Percentiles rank a stretch among this genome's conserved stretches.
Conservation (phyloP, 2,797 vertebrate species). For the Naso thynnoides region DNA sequence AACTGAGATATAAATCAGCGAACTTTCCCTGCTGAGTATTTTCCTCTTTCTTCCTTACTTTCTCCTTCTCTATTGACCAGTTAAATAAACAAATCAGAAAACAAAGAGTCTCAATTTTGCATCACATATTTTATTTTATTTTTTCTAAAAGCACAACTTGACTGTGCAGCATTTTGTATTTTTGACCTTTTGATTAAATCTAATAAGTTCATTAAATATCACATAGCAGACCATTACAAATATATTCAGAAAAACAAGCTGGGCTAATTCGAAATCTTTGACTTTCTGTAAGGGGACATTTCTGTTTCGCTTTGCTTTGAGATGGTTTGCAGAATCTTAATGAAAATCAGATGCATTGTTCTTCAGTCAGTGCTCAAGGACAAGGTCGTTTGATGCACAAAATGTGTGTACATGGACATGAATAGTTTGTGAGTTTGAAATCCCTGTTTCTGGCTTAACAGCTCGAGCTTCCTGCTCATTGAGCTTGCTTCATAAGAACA, state of each 20-base stretch:
- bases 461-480: neutral
- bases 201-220: neutral
- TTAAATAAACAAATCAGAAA: too few relatives aligned
- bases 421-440: neutral
- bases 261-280: neutral
- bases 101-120: too few relatives aligned
- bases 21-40: neutral
- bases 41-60: neutral
- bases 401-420: neutral
- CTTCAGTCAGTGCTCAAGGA: neutral
- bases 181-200: conserved; percentile 7
- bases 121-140: neutral
- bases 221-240: neutral
- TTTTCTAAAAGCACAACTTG: neutral
- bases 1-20: neutral
- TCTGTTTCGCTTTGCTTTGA: neutral
- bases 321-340: neutral
- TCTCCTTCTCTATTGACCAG: neutral
- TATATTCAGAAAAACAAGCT: neutral
- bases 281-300: too few relatives aligned
- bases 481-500: neutral
- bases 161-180: neutral
- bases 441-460: neutral
- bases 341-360: neutral
- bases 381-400: neutral